Evolutionary conservation across 2,888 invertebrate genomes (phyloP), one percentile per base, ranked within the genome.

Genomic region (Entomobrya multifasciata): DNA sequence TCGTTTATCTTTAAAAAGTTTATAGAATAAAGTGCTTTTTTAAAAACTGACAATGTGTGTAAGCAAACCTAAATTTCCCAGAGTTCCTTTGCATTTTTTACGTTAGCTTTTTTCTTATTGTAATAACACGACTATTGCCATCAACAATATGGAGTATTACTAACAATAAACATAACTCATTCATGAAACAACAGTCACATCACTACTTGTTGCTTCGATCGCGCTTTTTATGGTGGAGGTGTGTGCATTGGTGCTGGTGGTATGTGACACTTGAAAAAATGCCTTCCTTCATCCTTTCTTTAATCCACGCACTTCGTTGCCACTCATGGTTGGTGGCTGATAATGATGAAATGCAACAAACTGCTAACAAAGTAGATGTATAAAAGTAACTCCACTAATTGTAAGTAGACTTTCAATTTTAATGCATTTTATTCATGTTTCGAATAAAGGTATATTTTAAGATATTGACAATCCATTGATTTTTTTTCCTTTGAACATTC

Each of bases 221-320:
- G 13, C 6, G 62, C 36, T 62, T 27, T 27, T 67, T 30, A 62
- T n/a, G 20, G 67, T 20, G 44, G 3, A 17, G 30, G 65, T 65
- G n/a, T 67, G 11, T 22, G 44, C 22, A 67, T n/a, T 11, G 67
- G 44, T 41, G 67, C 0, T 20, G 41, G 17, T 22, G 67, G 67
- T 67, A 36, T 36, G 36, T 8, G 67, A 67, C 67, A 67, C 44
- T 44, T 20, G 17, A 44, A 44, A 67, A 44, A 67, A 67, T 67
- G 17, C 8, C 67, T 67, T 67, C 67, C 67, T 67, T 67, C 67
- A 44, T 67, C 67, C 67, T 67, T 67, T 67, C 36, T 67, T 67
- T 41, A 67, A 67, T 67, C 67, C 67, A 67, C 67, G 67, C 67
- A 67, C 41, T 67, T 67, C 67, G 44, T 20, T 20, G 41, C 20